Conservation (phyloP, 2,797 vertebrate genomes). For the Prionace glauca region DNA sequence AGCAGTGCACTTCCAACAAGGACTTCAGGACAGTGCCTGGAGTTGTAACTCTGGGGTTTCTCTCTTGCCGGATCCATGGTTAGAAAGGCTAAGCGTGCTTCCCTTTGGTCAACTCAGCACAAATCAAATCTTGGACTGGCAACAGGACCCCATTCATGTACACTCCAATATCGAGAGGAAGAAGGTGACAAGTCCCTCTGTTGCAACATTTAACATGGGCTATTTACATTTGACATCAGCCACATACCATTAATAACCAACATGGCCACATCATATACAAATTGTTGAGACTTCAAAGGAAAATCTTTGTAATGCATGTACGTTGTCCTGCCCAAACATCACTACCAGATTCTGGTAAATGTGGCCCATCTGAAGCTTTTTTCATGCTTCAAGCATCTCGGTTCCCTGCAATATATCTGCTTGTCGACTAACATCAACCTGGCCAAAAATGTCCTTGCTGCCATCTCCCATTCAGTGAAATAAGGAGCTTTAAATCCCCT, state of each 20-base stretch:
- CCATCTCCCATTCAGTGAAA: neutral
- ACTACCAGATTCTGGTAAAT: neutral
- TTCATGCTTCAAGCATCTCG: neutral
- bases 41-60: neutral
- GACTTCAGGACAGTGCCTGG: neutral
- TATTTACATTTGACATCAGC: neutral
- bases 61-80: neutral
- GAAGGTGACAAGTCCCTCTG: neutral
- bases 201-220: neutral
- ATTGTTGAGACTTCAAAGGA: neutral
- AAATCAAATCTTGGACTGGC: neutral
- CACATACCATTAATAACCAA: neutral
- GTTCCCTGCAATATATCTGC: neutral
- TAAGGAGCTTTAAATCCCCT: neutral
- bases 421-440: neutral
- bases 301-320: neutral
- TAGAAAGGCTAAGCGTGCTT: neutral
- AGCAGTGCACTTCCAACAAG: neutral
- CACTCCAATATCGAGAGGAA: neutral
- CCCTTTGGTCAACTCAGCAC: neutral
- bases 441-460: neutral
- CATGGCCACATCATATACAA: neutral
- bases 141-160: neutral
- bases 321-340: neutral
- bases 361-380: neutral